These are phyloP conservation scores for Onthophagus sagittarius DNA, from an alignment of 2,888 invertebrate species.

Conservation along the genomic window DNA sequence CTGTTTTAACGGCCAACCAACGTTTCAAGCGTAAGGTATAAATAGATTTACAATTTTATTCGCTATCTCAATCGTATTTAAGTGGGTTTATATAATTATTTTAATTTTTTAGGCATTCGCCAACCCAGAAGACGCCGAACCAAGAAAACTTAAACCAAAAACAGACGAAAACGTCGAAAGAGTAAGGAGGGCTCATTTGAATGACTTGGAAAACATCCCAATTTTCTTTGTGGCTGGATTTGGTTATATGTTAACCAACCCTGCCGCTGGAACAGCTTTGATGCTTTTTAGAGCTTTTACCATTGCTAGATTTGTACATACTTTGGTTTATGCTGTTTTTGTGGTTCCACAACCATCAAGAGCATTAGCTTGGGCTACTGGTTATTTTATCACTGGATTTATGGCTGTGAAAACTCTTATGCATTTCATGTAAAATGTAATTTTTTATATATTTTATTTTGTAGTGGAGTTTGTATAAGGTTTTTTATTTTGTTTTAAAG, in stretches of 20 bases:
- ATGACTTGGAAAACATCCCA: constrained; percentile 70
- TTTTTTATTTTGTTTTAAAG: constrained; percentile 7
- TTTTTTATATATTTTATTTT: background rate
- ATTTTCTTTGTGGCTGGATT: constrained; percentile 60
- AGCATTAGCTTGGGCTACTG: constrained; percentile 25
- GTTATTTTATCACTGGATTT: constrained; percentile 26
- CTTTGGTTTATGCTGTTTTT: constrained; percentile 60
- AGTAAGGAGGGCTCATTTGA: constrained; percentile 60
- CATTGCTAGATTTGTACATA: constrained; percentile 56
- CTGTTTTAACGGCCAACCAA: constrained; percentile 39
- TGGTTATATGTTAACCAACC: constrained; percentile 59
- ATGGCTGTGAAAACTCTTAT: constrained; percentile 27
- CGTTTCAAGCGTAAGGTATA: constrained; percentile 33
- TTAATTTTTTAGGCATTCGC: constrained; percentile 50
- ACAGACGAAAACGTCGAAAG: constrained; percentile 52
- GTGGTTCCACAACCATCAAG: constrained; percentile 54
- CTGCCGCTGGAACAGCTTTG: constrained; percentile 51
- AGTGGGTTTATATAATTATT: background rate
- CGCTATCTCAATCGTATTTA: constrained; percentile 15
- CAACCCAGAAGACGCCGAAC: constrained; percentile 52
- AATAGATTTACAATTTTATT: too few species aligned
- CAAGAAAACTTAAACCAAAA: constrained; percentile 39
- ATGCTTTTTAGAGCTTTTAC: constrained; percentile 57
- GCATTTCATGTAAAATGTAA: constrained; percentile 20
- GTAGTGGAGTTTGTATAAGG: background rate